Base-by-base conservation (phyloP, 2,113 vertebrate genomes). In the Colinus virginianus region DNA sequence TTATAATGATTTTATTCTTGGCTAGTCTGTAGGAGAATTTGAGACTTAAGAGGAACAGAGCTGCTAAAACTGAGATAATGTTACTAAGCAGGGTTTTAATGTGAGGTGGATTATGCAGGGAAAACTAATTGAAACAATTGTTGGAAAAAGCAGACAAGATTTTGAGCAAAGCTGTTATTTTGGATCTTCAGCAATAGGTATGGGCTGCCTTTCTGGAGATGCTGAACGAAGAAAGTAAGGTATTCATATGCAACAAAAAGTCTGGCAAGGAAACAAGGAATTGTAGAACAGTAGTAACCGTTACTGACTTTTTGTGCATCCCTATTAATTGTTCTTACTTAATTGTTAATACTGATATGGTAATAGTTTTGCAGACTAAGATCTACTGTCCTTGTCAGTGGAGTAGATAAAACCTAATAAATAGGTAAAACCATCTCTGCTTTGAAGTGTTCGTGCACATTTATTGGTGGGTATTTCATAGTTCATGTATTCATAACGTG, bases 401-500 rank as follows among this genome's bases (percentile, higher is more conserved):
- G 83, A 22, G 12, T 25, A 62, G 66, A 30, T 3, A 76, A 91
- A 56, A 17, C 6, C 19, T 2, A 51, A 36, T 36, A 36, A 36
- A 36, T 36, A 36, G 36, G 7, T 36, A 36, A n/a, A 13, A 46
- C 11, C 2, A 6, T 38, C 62, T 36, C 32, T 66, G 21, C 20
- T 70, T 12, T 11, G 1, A 74, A 68, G 9, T 3, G 4, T 61
- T 30, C 14, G 1, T 53, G 51, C 26, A 9, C 28, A 12, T 15
- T 23, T 25, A 7, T 5, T 25, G 32, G 7, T 70, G 7, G 3
- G 26, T 13, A 2, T 49, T 53, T 38, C 32, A 45, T 72, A 53
- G 16, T 3, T 6, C 2, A 13, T 13, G 1, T 34, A 2, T 51
- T 84, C 64, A 49, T 15, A 23, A 7, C 9, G 5, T 3, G 1